A percentile compares a stretch with the other conserved stretches of the same genome.
phyloP scores from a whole-genome alignment of 1,140 invertebrate genomes.

The Nixonia krombeini region DNA sequence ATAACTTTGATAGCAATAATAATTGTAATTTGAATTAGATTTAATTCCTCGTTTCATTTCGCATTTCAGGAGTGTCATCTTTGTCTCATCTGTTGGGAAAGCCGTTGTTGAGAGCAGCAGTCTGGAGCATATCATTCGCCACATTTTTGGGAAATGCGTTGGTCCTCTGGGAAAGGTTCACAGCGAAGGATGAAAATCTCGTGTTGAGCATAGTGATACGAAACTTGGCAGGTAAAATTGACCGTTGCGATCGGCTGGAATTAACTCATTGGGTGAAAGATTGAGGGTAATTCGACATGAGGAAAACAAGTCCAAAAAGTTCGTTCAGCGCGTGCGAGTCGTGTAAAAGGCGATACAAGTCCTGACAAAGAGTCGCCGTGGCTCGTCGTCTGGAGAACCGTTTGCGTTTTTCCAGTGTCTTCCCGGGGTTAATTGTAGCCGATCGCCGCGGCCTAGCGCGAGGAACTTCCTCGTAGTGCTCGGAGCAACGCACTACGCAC shows the following conservation, averaged over 20 bases:
- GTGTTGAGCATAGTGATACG: slow-evolving; percentile 78
- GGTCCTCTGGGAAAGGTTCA: slow-evolving; percentile 79
- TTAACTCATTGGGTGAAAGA: too few relatives aligned
- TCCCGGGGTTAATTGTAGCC: slow-evolving; percentile 25
- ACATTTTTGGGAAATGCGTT: slow-evolving; percentile 79
- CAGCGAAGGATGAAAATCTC: slow-evolving; percentile 75
- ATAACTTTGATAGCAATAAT: too few relatives aligned
- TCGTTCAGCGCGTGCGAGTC: too few relatives aligned
- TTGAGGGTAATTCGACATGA: too few relatives aligned
- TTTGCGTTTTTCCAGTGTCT: too few relatives aligned
- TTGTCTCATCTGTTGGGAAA: slow-evolving; percentile 77
- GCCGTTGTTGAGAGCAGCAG: slow-evolving; percentile 75
- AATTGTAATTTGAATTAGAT: slow-evolving; percentile 9
- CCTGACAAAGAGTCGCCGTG: too few relatives aligned
- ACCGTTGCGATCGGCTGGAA: not conserved
- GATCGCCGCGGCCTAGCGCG: not conserved
- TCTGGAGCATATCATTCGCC: slow-evolving; percentile 82
- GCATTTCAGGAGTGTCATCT: slow-evolving; percentile 77
- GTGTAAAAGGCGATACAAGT: too few relatives aligned
- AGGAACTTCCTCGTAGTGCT: not conserved
- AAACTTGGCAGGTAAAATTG: slow-evolving; percentile 77
- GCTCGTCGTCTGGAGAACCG: too few relatives aligned
- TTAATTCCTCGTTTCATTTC: too few relatives aligned
- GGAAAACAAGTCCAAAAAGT: too few relatives aligned
- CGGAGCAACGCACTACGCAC: too few relatives aligned